These are phyloP conservation scores for Limonius californicus DNA, from an alignment of 1,140 invertebrate genomes.

Conservation along the genomic window DNA sequence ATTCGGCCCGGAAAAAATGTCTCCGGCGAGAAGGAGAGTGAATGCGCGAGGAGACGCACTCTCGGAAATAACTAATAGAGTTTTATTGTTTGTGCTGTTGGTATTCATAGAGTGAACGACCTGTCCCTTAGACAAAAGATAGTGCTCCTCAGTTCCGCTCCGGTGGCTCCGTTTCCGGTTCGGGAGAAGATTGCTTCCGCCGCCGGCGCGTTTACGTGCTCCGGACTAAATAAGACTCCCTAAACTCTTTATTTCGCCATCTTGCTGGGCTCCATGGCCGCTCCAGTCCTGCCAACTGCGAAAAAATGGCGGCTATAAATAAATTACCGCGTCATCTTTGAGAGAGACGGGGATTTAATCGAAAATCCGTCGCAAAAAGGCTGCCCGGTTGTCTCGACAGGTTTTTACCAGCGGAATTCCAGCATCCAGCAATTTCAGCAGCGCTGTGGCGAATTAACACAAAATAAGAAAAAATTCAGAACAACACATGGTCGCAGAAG, in stretches of 20 bases:
- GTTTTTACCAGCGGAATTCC: not conserved
- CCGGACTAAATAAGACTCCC: not conserved
- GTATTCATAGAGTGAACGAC: constrained; percentile 14
- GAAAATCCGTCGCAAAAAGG: not conserved
- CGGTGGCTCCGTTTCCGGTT: constrained; percentile 4
- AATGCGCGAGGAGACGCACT: not conserved
- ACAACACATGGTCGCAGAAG: too few relatives aligned
- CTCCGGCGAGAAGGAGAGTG: not conserved
- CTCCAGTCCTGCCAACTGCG: not conserved
- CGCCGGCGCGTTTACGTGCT: not conserved
- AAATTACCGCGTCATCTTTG: not conserved
- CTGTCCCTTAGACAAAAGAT: constrained; percentile 13
- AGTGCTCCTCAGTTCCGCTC: constrained; percentile 7
- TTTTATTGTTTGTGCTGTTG: constrained; percentile 6
- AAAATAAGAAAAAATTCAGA: not conserved
- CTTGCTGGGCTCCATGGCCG: not conserved
- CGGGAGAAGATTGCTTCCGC: constrained; percentile 7
- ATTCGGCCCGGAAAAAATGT: not conserved
- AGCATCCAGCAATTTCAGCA: not conserved
- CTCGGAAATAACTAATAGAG: constrained; percentile 4
- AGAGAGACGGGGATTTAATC: not conserved
- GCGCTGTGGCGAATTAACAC: not conserved
- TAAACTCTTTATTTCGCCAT: not conserved
- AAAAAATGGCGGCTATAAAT: not conserved
- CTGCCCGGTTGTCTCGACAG: not conserved